Evolutionary conservation across 1,140 invertebrate genomes (phyloP), one percentile per base, ranked within the genome.

Genomic region (Habropoda laboriosa): DNA sequence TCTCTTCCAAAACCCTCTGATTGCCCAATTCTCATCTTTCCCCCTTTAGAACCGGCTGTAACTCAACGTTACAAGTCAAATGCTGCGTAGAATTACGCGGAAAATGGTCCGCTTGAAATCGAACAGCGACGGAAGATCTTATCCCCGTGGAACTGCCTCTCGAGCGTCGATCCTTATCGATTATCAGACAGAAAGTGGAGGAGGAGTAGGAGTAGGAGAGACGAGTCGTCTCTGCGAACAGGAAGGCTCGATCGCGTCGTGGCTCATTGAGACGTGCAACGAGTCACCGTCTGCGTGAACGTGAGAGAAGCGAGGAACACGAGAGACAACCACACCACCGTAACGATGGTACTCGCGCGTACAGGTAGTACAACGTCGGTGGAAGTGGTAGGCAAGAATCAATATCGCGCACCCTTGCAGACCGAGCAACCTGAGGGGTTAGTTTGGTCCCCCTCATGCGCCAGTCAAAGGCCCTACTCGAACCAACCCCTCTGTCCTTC

Each of bases 321-420:
- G 42, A 75, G 66, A 79, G 71, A 79, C 73, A 82, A 71, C 76
- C 27, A 40, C 21, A 64, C 38, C 47, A 81, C 42, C n/a, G 70
- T 45, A 27, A 55, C 49, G 24, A 55, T 32, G 32, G 58, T 61
- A 38, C 21, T 38, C 58, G 35, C 57, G 67, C 42, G 53, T 66
- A 40, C 73, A 76, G 61, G 64, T 71, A 49, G 75, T n/a, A 60
- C 61, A 53, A 58, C 18, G 53, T 66, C 55, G 47, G 61, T 85
- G 81, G 71, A 70, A 76, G 79, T 47, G 82, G 68, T 80, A 83
- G 85, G 86, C 84, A 75, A 82, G 83, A 89, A 89, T 89, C 88
- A 86, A 89, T 89, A 89, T 89, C 80, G 77, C 75, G 76, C 88
- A 87, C 86, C 84, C 86, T 87, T 86, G 76, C 53, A 64, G 64